Base-by-base conservation (phyloP, 2,797 vertebrate genomes). In the Anabacerthia variegaticeps region DNA sequence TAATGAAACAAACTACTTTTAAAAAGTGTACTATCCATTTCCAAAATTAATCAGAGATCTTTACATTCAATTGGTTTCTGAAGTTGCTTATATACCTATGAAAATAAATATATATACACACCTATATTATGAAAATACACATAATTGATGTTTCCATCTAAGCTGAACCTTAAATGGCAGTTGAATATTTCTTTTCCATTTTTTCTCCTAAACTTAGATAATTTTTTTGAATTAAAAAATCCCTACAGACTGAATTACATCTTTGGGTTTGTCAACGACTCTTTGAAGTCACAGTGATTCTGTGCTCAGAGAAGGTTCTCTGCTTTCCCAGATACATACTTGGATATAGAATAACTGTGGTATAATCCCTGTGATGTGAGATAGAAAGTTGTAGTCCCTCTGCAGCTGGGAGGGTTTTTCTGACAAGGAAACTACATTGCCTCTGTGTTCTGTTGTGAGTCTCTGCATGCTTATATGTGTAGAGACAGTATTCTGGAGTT, bases 241-340 rank as follows among this genome's bases (percentile, higher is more conserved):
- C 0, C 0, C 1, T 12, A 41, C 6, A 46, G 8, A 41, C 6
- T 71, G 8, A 46, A 5, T 59, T 71, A 37, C n/a, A 43, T 48
- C 32, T 91, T 66, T 15, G 5, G 2, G 2, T 58, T 80, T 77
- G 23, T 71, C 7, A n/a, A 68, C 55, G 32, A 23, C 9, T 58
- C 21, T 39, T n/a, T 34, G 12, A 21, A 74, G 7, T 36, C 8
- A 39, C 10, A 22, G 7, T 75, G 18, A 3, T 41, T 80, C 34
- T 32, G 16, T 44, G 15, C 3, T 63, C 16, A 52, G 12, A 51
- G 12, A 49, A 69, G 13, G 5, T 59, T 63, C 44, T 52, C 1
- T 48, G 9, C 11, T 75, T 74, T 36, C 21, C 17, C 8, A 5
- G 15, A 14, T 13, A 39, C 2, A 26, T n/a, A 20, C 37, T 10